Conservation (phyloP, 2,888 invertebrate genomes). For the Gymnoscelis rufifasciata region DNA sequence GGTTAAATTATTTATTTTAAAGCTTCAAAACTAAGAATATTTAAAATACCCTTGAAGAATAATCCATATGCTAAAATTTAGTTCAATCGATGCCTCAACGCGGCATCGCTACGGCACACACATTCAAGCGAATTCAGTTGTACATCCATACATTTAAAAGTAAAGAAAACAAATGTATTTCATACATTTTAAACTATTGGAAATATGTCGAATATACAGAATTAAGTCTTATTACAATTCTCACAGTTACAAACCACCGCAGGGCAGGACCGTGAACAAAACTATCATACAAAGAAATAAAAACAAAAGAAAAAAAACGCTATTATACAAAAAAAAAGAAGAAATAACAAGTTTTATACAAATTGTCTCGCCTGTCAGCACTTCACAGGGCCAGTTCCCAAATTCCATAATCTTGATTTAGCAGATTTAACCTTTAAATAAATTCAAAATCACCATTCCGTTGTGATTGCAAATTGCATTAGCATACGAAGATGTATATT, state of each 20-base stretch:
- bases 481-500: slow-evolving; percentile 10
- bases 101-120: slow-evolving; percentile 36
- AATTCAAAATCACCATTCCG: slow-evolving; percentile 10
- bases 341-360: slow-evolving; percentile 52
- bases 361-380: slow-evolving; percentile 40
- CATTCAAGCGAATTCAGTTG: slow-evolving; percentile 42
- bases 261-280: slow-evolving; percentile 52
- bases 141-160: slow-evolving; percentile 37
- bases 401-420: slow-evolving; percentile 17
- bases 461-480: slow-evolving; percentile 18
- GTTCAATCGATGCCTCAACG: slow-evolving; percentile 36
- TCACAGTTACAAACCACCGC: slow-evolving; percentile 26
- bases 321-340: slow-evolving; percentile 59
- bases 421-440: slow-evolving; percentile 9
- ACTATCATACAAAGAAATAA: slow-evolving; percentile 57
- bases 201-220: slow-evolving; percentile 49
- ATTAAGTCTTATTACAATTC: slow-evolving; percentile 42
- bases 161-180: slow-evolving; percentile 39
- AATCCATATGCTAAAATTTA: slow-evolving; percentile 24
- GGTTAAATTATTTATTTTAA: too few species aligned
- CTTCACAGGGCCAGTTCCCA: slow-evolving; percentile 31
- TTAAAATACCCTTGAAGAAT: background rate
- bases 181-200: slow-evolving; percentile 44
- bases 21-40: too few species aligned
- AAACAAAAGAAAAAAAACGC: slow-evolving; percentile 53